Evolutionary conservation across 2,113 vertebrate genomes (phyloP).

Genomic region (Crotalus horridus): DNA sequence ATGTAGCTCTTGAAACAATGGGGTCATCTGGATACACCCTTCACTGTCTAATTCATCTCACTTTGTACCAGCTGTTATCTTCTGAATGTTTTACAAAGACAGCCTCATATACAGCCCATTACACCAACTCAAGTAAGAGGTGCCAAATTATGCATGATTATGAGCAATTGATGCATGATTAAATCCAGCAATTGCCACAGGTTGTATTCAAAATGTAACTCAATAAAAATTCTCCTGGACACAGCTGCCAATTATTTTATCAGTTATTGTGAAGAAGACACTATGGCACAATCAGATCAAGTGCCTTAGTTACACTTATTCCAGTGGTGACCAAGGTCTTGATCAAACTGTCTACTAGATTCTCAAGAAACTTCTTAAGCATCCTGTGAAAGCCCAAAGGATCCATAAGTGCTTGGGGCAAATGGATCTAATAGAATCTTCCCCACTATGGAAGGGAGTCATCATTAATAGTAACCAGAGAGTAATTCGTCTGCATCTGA

Average conservation of each 20-base stretch:
- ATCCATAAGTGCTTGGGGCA: not conserved
- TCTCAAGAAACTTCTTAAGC: not conserved
- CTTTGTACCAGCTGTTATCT: not conserved
- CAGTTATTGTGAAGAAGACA: not conserved
- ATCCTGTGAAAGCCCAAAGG: not conserved
- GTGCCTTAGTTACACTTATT: not conserved
- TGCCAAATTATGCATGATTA: not conserved
- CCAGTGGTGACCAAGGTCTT: not conserved
- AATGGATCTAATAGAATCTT: not conserved
- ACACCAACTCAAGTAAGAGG: not conserved
- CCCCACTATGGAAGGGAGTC: not conserved
- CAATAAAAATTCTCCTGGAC: not conserved
- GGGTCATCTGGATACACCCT: not conserved
- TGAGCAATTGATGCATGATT: not conserved
- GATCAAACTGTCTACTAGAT: not conserved
- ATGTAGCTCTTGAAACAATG: not conserved
- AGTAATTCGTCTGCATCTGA: not conserved
- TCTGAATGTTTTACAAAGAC: not conserved
- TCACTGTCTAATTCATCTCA: not conserved
- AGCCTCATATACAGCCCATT: not conserved
- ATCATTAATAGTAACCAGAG: not conserved
- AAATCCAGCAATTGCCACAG: not conserved
- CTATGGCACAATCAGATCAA: not conserved
- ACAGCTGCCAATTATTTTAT: not conserved
- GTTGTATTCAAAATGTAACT: not conserved